Percentiles rank a stretch among this genome's conserved stretches.
phyloP scores from a whole-genome alignment of 2,888 invertebrate species.

The Anagyrus pseudococci region DNA sequence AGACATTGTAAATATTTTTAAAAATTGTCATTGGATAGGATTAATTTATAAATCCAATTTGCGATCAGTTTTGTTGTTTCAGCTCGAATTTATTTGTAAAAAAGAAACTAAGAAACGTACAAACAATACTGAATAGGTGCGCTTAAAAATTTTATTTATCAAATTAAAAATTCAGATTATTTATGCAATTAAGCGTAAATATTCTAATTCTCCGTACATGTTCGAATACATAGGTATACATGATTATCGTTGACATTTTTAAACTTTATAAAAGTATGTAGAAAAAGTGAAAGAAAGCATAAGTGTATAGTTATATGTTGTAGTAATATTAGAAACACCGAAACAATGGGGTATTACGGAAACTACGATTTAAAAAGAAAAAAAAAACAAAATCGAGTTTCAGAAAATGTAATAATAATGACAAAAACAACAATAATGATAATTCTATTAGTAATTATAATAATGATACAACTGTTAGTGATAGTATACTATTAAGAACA shows the following conservation, averaged over 20 bases:
- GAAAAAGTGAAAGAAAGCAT: slow-evolving; percentile 26
- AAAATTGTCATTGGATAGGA: slow-evolving; percentile 15
- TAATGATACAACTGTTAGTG: no score
- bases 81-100: slow-evolving; percentile 17
- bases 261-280: slow-evolving; percentile 52
- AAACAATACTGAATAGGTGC: slow-evolving; percentile 24
- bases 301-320: slow-evolving; percentile 31
- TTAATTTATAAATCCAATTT: slow-evolving; percentile 21
- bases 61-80: slow-evolving; percentile 15
- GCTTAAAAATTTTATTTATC: slow-evolving; percentile 27
- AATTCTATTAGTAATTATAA: no score
- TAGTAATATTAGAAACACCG: slow-evolving; percentile 5
- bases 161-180: slow-evolving; percentile 41
- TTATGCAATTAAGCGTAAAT: slow-evolving; percentile 43
- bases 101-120: slow-evolving; percentile 9
- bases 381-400: slow-evolving; percentile 20
- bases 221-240: slow-evolving; percentile 31
- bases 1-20: slow-evolving; percentile 25
- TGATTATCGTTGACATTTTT: slow-evolving; percentile 57
- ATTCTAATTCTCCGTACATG: slow-evolving; percentile 22
- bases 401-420: slow-evolving; percentile 15
- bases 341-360: no score
- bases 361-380: no score
- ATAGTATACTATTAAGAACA: slow-evolving; percentile 14
- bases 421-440: slow-evolving; percentile 22